Evolutionary conservation across 2,113 vertebrate species (phyloP).

Genomic region (Chaetodon auriga): DNA sequence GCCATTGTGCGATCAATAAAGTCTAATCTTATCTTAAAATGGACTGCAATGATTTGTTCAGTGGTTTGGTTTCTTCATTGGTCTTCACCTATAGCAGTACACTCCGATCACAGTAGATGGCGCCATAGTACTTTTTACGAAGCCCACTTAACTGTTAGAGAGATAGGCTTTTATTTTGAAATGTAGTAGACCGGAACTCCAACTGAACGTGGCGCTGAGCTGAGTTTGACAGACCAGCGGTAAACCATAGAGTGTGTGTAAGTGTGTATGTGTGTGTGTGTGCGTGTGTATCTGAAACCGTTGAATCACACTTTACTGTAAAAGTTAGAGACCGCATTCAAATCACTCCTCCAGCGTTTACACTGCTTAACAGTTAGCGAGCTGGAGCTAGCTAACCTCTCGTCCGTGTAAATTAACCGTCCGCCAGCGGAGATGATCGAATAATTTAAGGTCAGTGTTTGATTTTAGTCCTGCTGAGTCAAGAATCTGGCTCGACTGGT

Average conservation of each 20-base stretch:
- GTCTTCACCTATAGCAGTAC: neutral
- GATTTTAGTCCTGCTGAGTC: neutral
- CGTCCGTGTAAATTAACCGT: neutral
- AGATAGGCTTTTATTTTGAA: constrained; percentile 61
- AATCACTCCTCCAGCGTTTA: neutral
- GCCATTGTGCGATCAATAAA: too few relatives aligned
- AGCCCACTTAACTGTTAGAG: accelerated
- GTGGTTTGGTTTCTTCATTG: neutral
- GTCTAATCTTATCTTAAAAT: neutral
- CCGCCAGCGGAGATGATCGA: constrained; percentile 38
- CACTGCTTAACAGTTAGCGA: neutral
- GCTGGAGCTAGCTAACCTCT: neutral
- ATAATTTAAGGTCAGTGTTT: constrained; percentile 58
- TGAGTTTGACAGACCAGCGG: constrained; percentile 34
- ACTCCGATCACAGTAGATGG: constrained; percentile 27
- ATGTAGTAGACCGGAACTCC: constrained; percentile 2
- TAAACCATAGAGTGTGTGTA: neutral
- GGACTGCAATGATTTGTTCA: neutral
- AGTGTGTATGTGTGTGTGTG: neutral
- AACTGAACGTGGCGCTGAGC: neutral
- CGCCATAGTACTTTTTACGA: neutral
- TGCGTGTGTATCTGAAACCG: neutral
- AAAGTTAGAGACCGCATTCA: neutral
- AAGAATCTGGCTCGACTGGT: constrained; percentile 15
- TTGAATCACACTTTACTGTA: constrained; percentile 22